Base-by-base conservation (phyloP, 1,140 invertebrate species). In the Berghia stephanieae region DNA sequence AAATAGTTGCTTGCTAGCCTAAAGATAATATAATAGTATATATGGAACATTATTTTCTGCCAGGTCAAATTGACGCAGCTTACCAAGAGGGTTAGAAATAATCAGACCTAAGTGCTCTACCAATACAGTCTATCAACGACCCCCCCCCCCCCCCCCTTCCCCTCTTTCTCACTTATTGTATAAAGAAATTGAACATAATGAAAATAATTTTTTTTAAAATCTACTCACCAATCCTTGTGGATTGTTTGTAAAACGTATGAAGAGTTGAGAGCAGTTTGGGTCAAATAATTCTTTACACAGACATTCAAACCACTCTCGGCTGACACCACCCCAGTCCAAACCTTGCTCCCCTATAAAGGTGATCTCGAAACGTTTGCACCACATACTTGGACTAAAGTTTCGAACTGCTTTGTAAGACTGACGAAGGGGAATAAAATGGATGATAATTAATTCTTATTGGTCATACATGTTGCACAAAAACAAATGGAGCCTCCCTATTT, bases 361-460 rank as follows among this genome's bases (percentile, higher is more conserved):
- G 52, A 98, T 94, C 90, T 98, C 96, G 89, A 98, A 97, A 90
- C 95, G 96, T 84, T 94, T 92, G 86, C 95, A 97, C 96, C 96
- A 98, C 88, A 98, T 96, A 57, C 91, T 92, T 34, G 95, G 89
- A 80, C 94, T 92, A 85, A 94, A 93, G 75, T 93, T 92, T 87
- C 96, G 95, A 4, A 95, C 96, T 34, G 94, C 93, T 90, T 96
- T 96, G 76, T 90, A 87, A 6, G 90, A 89, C 88, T 90, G 82
- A 72, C 84, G 83, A 68, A 70, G 60, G 71, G 80, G 36, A 6
- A 75, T 6, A 44, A 13, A 63, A 10, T 63, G 27, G 27, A 16
- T 21, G 36, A n/a, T n/a, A n/a, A n/a, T n/a, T n/a, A n/a, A n/a
- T n/a, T n/a, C n/a, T n/a, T n/a, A n/a, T 13, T 36, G 6, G 42